These are phyloP conservation scores for Acrocephalus scirpaceus DNA, from an alignment of 2,797 vertebrate species.

Conservation along the genomic window DNA sequence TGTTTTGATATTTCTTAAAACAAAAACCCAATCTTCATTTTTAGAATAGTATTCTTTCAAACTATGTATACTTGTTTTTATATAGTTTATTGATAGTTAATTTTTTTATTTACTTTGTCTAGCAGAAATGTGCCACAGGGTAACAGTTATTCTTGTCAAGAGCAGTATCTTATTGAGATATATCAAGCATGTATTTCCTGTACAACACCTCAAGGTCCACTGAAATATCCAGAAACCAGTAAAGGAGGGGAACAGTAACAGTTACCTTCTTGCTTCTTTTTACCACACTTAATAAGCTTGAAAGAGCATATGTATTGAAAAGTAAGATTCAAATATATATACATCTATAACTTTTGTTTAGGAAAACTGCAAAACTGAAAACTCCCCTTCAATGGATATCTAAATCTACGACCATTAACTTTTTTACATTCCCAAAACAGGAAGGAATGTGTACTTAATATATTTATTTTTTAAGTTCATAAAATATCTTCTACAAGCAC, in stretches of 20 bases:
- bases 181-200: neutral
- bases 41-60: neutral
- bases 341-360: neutral
- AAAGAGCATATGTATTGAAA: neutral
- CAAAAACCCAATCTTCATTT: neutral
- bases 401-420: neutral
- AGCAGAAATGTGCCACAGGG: neutral
- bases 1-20: neutral
- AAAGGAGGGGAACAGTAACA: neutral
- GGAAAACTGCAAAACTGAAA: neutral
- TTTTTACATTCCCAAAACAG: fast-evolving
- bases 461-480: neutral
- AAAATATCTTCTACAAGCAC: neutral
- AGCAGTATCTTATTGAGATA: neutral
- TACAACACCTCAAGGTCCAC: neutral
- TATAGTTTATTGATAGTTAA: neutral
- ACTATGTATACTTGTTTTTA: neutral
- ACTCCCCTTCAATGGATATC: neutral
- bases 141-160: neutral
- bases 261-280: neutral
- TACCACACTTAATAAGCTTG: neutral
- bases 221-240: neutral
- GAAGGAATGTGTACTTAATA: neutral
- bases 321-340: neutral
- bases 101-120: neutral